These are phyloP conservation scores for Chelonus insularis DNA, from an alignment of 1,140 invertebrate genomes.

Conservation along the genomic window DNA sequence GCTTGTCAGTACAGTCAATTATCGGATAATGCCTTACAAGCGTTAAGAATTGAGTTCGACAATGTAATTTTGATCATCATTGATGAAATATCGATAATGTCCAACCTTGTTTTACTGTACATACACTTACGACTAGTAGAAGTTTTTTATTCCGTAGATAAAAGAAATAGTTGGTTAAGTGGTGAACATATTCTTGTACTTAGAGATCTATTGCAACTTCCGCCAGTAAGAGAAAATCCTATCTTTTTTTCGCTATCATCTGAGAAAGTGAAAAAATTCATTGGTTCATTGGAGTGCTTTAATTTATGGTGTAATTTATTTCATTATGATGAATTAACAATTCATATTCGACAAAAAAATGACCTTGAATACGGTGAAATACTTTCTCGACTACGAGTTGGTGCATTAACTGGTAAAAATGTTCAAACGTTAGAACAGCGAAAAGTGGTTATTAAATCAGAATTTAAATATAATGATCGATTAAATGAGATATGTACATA, in stretches of 20 bases:
- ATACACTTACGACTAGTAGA: slow-evolving; percentile 29
- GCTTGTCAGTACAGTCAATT: no score
- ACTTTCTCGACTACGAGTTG: slow-evolving; percentile 26
- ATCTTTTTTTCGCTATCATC: no score
- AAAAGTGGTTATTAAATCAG: slow-evolving; percentile 25
- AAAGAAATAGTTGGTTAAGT: slow-evolving; percentile 8
- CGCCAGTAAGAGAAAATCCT: slow-evolving; percentile 36
- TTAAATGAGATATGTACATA: slow-evolving; percentile 29
- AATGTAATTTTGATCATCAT: slow-evolving; percentile 45
- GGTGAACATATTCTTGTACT: slow-evolving; percentile 1
- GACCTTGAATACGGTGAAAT: slow-evolving; percentile 24
- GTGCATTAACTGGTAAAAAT: slow-evolving; percentile 22
- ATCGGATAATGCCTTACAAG: no score
- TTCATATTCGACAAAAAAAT: slow-evolving; percentile 35
- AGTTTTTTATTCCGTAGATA: slow-evolving; percentile 37
- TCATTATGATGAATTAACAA: slow-evolving; percentile 33
- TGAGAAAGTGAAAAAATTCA: slow-evolving; percentile 30
- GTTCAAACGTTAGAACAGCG: slow-evolving; percentile 18
- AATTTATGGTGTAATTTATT: slow-evolving; percentile 36
- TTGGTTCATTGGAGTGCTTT: slow-evolving; percentile 27
- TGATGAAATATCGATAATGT: slow-evolving; percentile 48
- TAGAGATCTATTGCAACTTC: slow-evolving; percentile 40
- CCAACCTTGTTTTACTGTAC: slow-evolving; percentile 35
- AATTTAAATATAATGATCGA: not conserved
- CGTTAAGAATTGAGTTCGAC: no score